Evolutionary conservation across 2,113 vertebrate genomes (phyloP), one percentile per base, ranked within the genome.

Genomic region (Aythya baeri): DNA sequence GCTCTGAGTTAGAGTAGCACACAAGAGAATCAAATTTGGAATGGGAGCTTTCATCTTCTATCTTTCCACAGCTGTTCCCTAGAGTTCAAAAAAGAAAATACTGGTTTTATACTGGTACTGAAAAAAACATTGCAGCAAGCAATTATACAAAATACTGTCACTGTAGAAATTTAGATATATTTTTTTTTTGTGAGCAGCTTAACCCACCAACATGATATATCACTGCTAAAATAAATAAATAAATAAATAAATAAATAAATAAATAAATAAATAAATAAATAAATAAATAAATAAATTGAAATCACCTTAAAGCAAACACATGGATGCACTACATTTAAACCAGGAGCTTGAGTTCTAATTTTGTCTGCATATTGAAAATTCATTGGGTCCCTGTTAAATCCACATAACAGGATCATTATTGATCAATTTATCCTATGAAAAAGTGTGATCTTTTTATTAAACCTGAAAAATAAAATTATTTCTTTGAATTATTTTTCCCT

Each of bases 1-100:
- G 98, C 99, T 99, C 97, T 99, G 98, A 97, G 99, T 98, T 90
- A 99, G 97, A 86, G 98, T 97, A 92, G 98, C 98, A 90, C 99
- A 99, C 97, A 99, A 98, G 96, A 99, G 98, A 97, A 99, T 98
- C 98, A 99, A 98, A 95, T 99, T 98, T 83, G 99, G 98, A 97
- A 99, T 98, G 92, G 98, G 98, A 97, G 98, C 98, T 99, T 99
- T 99, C 99, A 99, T 99, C 98, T 99, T 98, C 97, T 97, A 97
- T 97, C 94, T 97, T 95, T 98, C 98, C 91, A 88, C 96, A 82
- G 83, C 90, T 92, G 76, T 94, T 98, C 96, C 97, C 98, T 98
- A 86, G 87, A 96, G 71, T 12, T 88, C 73, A 93, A 84, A 76
- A 74, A 86, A 80, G 83, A 41, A 93, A 34, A 82, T 29, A 52